Percentiles rank a stretch among this genome's conserved stretches.
These are phyloP conservation scores for Heterotis niloticus DNA, from an alignment of 2,113 vertebrate species.

Conservation along the genomic window DNA sequence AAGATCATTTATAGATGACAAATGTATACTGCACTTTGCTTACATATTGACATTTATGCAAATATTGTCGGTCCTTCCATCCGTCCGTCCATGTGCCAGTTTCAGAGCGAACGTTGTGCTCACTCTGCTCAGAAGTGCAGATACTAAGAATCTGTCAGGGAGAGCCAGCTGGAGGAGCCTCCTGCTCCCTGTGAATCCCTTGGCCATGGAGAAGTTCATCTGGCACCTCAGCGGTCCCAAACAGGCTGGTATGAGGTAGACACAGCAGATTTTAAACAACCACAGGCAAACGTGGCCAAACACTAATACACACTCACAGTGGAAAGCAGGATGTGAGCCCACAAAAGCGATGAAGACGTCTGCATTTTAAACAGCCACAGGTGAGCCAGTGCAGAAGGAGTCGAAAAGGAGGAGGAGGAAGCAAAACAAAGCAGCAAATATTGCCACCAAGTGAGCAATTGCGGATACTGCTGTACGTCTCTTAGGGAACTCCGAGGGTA, in stretches of 20 bases:
- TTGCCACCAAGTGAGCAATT: slow-evolving; percentile 17
- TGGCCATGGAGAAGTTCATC: not conserved
- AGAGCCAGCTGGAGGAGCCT: not conserved
- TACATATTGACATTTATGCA: no score
- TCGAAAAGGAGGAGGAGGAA: not conserved
- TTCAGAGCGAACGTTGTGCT: no score
- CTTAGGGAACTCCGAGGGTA: not conserved
- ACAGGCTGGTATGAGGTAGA: slow-evolving; percentile 1
- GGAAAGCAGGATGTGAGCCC: no score
- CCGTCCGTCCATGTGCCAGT: no score
- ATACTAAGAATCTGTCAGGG: slow-evolving; percentile 1
- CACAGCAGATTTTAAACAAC: slow-evolving; percentile 13
- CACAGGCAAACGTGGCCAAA: slow-evolving; percentile 11
- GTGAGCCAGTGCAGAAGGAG: no score
- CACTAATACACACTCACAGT: no score
- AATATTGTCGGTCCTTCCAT: no score
- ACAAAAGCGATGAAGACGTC: not conserved
- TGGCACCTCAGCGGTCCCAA: not conserved
- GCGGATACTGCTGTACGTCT: not conserved
- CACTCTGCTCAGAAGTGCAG: no score
- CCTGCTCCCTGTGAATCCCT: not conserved
- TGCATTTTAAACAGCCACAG: not conserved
- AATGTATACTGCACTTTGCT: no score
- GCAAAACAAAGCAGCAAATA: not conserved
- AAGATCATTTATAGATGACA: no score